A percentile compares a stretch with the other conserved stretches of the same genome.
phyloP scores from a whole-genome alignment of 2,888 invertebrate genomes.

The Parthenolecanium corni region DNA sequence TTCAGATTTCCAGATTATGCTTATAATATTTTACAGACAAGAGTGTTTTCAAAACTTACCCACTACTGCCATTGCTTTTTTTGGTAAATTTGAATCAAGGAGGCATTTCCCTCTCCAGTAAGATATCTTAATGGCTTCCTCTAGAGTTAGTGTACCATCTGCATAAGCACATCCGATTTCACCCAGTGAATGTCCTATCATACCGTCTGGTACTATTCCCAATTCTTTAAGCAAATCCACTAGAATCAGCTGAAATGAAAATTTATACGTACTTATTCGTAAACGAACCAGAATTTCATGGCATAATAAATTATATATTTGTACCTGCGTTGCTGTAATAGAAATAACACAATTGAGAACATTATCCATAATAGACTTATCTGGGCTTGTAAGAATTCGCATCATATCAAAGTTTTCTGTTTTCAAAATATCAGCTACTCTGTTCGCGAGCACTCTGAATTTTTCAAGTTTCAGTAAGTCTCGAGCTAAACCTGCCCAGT shows the following conservation, averaged over 20 bases:
- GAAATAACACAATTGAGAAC: conserved; percentile 39
- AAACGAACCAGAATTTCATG: no score
- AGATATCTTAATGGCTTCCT: no score
- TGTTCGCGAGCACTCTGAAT: conserved; percentile 52
- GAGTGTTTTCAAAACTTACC: no score
- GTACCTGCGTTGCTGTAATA: conserved; percentile 54
- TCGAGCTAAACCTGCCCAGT: conserved; percentile 58
- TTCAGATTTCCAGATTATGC: no score
- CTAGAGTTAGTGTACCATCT: no score
- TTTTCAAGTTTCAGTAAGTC: conserved; percentile 54
- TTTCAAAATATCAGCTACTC: conserved; percentile 46
- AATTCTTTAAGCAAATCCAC: no score
- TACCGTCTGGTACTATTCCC: no score
- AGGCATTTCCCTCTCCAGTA: conserved; percentile 55
- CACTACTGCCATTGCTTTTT: conserved; percentile 83
- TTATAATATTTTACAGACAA: no score
- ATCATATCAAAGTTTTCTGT: conserved; percentile 44
- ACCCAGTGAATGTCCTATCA: no score
- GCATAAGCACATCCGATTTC: no score
- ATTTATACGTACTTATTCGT: no score
- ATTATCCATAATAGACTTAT: conserved; percentile 21
- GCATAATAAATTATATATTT: background rate
- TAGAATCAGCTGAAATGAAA: no score
- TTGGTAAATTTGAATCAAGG: conserved; percentile 55
- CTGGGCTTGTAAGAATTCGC: conserved; percentile 12